These are phyloP conservation scores for Adelognathus sp. DNA, from an alignment of 2,888 invertebrate genomes.

Conservation along the genomic window DNA sequence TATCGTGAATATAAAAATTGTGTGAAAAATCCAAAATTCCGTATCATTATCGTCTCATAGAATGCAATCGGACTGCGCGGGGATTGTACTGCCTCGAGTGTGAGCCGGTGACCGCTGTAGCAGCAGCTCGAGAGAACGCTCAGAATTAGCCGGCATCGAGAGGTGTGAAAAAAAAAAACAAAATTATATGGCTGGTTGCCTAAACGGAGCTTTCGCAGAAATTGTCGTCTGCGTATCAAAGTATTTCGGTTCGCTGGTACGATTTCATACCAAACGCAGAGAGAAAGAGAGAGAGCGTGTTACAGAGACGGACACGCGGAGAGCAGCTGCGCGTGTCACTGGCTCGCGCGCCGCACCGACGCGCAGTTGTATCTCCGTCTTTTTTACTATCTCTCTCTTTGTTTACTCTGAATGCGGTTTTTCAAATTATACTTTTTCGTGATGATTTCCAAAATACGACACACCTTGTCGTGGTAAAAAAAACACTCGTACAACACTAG, in stretches of 20 bases:
- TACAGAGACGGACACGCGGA: not conserved
- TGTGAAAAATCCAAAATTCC: not conserved
- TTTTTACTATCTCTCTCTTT: not conserved
- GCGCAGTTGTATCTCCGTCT: not conserved
- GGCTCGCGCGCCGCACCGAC: not conserved
- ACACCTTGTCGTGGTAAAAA: too few relatives aligned
- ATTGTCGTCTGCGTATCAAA: too few relatives aligned
- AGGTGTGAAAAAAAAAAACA: not conserved
- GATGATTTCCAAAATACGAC: too few relatives aligned
- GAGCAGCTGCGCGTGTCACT: not conserved
- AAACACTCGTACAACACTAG: too few relatives aligned
- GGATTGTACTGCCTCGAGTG: not conserved
- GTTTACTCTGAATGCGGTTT: not conserved
- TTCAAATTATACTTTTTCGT: too few relatives aligned
- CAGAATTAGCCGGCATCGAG: constrained; percentile 23
- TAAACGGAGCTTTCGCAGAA: constrained; percentile 9
- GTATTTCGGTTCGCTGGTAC: constrained; percentile 28
- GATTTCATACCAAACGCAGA: constrained; percentile 32
- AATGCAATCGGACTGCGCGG: not conserved
- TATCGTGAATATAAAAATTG: not conserved
- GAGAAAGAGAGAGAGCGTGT: not conserved
- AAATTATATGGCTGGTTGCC: constrained; percentile 18
- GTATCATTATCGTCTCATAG: not conserved
- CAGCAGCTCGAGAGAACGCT: constrained; percentile 1
- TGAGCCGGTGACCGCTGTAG: constrained; percentile 14